These are phyloP conservation scores for Oreochromis spilurus DNA, from an alignment of 2,113 vertebrate species.

Conservation along the genomic window DNA sequence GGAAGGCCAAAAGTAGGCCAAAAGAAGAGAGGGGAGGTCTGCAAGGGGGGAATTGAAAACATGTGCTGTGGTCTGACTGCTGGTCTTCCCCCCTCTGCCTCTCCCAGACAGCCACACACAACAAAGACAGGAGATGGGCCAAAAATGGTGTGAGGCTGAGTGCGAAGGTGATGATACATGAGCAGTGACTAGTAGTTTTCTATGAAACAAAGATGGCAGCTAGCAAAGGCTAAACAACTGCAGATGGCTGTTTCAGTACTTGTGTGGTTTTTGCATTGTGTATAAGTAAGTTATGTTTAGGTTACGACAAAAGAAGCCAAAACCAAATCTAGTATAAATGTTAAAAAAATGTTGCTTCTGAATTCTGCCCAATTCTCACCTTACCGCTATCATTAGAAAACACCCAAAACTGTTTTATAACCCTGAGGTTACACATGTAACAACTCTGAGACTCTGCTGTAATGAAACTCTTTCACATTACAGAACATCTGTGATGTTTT, in stretches of 20 bases:
- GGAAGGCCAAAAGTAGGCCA: conserved; percentile 22
- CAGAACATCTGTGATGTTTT: not conserved
- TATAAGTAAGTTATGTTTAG: not conserved
- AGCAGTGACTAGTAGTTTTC: conserved; percentile 25
- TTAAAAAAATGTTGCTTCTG: not conserved
- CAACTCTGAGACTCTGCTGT: not conserved
- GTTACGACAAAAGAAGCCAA: not conserved
- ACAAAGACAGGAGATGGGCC: conserved; percentile 56
- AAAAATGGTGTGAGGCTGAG: conserved; percentile 55
- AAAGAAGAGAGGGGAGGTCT: conserved; percentile 41
- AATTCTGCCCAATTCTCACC: not conserved
- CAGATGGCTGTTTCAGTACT: conserved; percentile 11
- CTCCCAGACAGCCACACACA: conserved; percentile 61
- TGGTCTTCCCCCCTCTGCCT: conserved; percentile 46
- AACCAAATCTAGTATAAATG: not conserved
- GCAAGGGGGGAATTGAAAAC: conserved; percentile 52
- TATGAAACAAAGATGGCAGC: conserved; percentile 24
- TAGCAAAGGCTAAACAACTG: conserved; percentile 20
- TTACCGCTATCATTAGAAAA: not conserved
- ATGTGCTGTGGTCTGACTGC: conserved; percentile 63
- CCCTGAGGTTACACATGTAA: not conserved
- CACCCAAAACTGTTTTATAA: not conserved
- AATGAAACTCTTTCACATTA: not conserved
- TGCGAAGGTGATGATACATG: conserved; percentile 59
- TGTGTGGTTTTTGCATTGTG: not conserved